These are phyloP conservation scores for Hartigia nigra DNA, from an alignment of 2,888 invertebrate species.

Conservation along the genomic window DNA sequence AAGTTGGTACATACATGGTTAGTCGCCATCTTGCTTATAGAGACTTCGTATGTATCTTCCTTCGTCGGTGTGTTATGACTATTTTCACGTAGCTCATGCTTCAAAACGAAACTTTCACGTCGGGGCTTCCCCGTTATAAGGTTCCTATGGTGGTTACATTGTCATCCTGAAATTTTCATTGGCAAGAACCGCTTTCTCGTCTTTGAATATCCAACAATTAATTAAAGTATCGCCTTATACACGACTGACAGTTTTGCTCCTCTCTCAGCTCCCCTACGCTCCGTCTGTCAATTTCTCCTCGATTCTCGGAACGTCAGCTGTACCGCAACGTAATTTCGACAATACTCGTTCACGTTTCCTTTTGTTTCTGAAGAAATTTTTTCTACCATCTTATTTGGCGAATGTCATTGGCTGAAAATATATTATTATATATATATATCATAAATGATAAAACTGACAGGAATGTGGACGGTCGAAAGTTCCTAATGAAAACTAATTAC, in stretches of 20 bases:
- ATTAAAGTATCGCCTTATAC: not conserved
- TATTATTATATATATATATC: not conserved
- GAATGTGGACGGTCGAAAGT: not conserved
- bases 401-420: no score
- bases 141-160: not conserved
- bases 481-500: not conserved
- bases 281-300: not conserved
- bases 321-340: not conserved
- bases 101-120: slow-evolving; percentile 4
- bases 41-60: not conserved
- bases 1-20: not conserved
- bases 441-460: not conserved
- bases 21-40: not conserved
- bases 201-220: not conserved
- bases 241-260: not conserved
- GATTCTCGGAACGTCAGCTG: not conserved
- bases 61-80: not conserved
- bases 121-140: not conserved
- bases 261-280: not conserved
- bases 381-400: no score
- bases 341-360: not conserved
- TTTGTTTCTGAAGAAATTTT: not conserved
- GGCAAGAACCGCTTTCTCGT: not conserved
- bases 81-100: not conserved
- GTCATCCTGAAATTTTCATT: not conserved